Conservation (phyloP, 2,113 vertebrate genomes). For the Callocephalon fimbriatum region DNA sequence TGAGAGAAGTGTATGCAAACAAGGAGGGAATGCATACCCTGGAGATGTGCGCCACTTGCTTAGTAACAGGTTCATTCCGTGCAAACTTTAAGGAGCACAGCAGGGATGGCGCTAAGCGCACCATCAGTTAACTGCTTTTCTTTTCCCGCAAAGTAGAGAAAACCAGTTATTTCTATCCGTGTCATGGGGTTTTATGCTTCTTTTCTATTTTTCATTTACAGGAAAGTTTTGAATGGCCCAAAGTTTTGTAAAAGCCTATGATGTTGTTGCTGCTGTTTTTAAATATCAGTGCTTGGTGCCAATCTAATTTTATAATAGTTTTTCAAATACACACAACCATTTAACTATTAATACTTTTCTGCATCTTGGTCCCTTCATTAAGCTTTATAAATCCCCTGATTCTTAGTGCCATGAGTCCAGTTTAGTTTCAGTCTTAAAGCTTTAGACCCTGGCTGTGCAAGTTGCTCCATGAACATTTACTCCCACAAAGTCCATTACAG, state of each 20-base stretch:
- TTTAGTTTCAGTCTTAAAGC: not conserved
- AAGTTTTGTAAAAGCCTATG: not conserved
- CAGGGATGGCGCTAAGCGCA: accelerated
- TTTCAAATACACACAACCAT: accelerated
- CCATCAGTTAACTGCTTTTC: accelerated
- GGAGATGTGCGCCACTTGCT: not conserved
- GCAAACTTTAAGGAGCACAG: accelerated
- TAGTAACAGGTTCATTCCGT: not conserved
- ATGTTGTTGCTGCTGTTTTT: not conserved
- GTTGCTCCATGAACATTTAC: not conserved
- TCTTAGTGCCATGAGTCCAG: not conserved
- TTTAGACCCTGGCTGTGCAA: not conserved
- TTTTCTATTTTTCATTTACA: not conserved
- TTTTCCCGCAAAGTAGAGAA: accelerated
- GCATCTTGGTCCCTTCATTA: not conserved
- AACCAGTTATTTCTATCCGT: accelerated
- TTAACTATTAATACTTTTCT: not conserved
- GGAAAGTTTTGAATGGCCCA: not conserved
- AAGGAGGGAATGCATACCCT: not conserved
- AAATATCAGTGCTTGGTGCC: not conserved
- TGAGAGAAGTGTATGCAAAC: not conserved
- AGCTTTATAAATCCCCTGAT: accelerated
- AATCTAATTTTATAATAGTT: not conserved
- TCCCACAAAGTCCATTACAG: not conserved
- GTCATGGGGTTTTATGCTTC: no score